phyloP scores from a whole-genome alignment of 2,113 vertebrate genomes.

The Rhynchomys soricoides region DNA sequence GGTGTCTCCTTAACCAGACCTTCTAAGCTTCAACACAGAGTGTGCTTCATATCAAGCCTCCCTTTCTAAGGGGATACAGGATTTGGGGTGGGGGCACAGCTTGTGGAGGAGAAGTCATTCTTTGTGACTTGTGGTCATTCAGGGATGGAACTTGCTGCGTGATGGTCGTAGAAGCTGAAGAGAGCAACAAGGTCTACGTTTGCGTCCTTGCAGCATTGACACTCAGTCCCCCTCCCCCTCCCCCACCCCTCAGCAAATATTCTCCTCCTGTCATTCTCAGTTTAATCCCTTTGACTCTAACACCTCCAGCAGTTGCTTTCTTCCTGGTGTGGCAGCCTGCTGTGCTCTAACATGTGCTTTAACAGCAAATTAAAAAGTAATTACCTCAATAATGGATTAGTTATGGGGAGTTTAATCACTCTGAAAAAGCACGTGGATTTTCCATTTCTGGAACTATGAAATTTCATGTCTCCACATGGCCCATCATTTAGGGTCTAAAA shows the following conservation, averaged over 20 bases:
- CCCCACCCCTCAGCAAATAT: neutral
- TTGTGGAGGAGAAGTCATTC: neutral
- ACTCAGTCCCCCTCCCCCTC: neutral
- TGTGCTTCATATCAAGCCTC: neutral
- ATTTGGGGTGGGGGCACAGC: neutral
- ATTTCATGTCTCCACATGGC: neutral
- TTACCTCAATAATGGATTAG: conserved; percentile 75
- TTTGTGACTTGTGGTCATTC: neutral
- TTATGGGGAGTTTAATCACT: conserved; percentile 72
- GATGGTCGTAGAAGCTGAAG: neutral
- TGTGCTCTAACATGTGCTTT: conserved; percentile 74
- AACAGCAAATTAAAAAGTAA: conserved; percentile 78
- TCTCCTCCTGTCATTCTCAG: conserved; percentile 8
- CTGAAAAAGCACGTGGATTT: conserved; percentile 69
- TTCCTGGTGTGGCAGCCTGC: conserved; percentile 48
- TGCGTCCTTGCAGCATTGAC: neutral
- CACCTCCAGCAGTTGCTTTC: conserved; percentile 24
- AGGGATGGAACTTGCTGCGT: neutral
- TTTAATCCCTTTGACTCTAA: conserved; percentile 56
- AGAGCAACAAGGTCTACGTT: neutral
- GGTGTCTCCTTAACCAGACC: neutral
- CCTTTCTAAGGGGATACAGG: neutral
- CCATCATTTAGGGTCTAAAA: neutral
- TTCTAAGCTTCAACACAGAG: conserved; percentile 23
- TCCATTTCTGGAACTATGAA: conserved; percentile 61